Percentiles rank a stretch among this genome's conserved stretches.
These are phyloP conservation scores for Eulemur albifrons DNA, from an alignment of 2,797 vertebrate genomes.

Conservation along the genomic window DNA sequence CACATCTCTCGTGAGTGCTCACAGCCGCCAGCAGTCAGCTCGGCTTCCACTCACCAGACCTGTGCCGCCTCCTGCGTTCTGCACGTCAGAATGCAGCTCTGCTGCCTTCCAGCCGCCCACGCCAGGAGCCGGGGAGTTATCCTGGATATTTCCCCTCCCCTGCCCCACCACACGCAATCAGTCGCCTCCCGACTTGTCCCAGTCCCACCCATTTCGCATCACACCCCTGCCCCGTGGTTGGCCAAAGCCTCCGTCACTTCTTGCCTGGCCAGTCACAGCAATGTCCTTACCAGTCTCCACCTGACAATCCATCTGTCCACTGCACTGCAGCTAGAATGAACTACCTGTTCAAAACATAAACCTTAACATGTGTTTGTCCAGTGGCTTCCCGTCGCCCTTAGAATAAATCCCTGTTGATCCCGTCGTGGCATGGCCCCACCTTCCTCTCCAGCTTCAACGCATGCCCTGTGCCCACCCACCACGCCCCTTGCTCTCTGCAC, in stretches of 20 bases:
- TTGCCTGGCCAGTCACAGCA: neutral
- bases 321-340: neutral
- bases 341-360: neutral
- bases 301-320: neutral
- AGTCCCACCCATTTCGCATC: neutral
- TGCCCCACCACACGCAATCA: neutral
- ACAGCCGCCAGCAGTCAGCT: neutral
- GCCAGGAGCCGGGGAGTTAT: neutral
- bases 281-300: neutral
- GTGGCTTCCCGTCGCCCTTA: neutral
- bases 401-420: neutral
- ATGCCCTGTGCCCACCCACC: rapidly evolving
- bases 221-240: neutral
- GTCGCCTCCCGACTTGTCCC: neutral
- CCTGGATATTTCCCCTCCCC: too few relatives aligned
- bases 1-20: too few relatives aligned
- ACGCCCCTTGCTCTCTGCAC: neutral
- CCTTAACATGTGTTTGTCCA: neutral
- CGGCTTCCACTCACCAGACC: too few relatives aligned
- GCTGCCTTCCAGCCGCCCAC: neutral
- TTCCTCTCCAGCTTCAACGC: neutral
- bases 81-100: neutral
- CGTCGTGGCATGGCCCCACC: neutral
- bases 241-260: neutral
- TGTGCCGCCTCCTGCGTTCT: too few relatives aligned